Base-by-base conservation (phyloP, 2,888 invertebrate genomes). In the Papilio elwesi region DNA sequence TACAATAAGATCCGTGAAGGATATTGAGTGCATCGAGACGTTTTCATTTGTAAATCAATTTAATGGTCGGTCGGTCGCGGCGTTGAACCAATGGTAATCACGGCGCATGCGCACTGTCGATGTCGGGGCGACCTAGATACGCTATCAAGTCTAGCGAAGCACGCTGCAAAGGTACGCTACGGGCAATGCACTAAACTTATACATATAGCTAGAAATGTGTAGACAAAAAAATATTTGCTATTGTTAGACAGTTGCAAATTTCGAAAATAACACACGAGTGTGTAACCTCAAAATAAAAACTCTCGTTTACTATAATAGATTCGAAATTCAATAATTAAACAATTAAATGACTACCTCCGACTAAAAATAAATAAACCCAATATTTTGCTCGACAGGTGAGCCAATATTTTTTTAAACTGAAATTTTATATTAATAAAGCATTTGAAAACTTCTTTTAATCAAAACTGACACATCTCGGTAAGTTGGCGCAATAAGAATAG, bases 91-190 rank as follows among this genome's bases (percentile, higher is more conserved):
- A 67, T 71, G 49, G 59, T 62, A 66, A 11, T 26, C 52, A 43
- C 63, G 38, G 47, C 63, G n/a, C 72, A 68, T 68, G 72, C 72
- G 72, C 64, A 73, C 65, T 65, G 55, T 15, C 16, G 59, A 38
- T 62, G 43, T 49, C 47, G 47, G 38, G n/a, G 51, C 64, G 73
- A 68, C 73, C 73, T 69, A 73, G 15, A 73, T 73, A 55, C 48
- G 43, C 49, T 68, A 68, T 73, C 73, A 55, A 15, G 11, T 57
- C 59, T 59, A 67, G 47, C 63, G 49, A 55, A 26, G 55, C 53
- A 10, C 47, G 68, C 53, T 16, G 15, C 62, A 51, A 62, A 52
- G 38, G 16, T 67, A 55, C 49, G 38, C 15, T 43, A 51, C 26
- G 64, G 51, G 43, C 51, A 51, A 62, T 62, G 62, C 43, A 36